Conservation (phyloP, 2,888 invertebrate genomes). For the Amiota mariae region DNA sequence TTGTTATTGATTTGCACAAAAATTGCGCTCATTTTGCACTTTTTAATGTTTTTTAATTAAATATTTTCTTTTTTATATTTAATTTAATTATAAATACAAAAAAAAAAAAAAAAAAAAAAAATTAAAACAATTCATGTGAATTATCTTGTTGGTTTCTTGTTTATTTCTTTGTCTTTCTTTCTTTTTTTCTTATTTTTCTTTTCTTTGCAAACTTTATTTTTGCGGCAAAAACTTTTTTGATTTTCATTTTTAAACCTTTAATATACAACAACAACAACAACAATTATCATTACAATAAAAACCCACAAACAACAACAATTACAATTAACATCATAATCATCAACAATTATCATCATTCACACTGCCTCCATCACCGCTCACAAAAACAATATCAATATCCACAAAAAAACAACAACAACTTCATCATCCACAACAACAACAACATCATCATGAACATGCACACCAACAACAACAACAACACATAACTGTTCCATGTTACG, state of each 20-base stretch:
- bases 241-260: neutral
- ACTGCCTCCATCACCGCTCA: constrained; percentile 41
- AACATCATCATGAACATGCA: constrained; percentile 25
- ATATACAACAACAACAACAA: constrained; percentile 43
- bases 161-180: too few relatives aligned
- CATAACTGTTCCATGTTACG: constrained; percentile 1
- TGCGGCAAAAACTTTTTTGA: neutral
- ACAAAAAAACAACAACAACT: constrained; percentile 33
- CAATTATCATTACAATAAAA: constrained; percentile 48
- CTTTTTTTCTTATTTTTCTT: too few relatives aligned
- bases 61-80: constrained; percentile 13
- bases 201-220: too few relatives aligned
- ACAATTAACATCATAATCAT: constrained; percentile 44
- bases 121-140: neutral
- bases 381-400: constrained; percentile 38
- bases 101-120: constrained; percentile 46
- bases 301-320: constrained; percentile 50
- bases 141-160: neutral
- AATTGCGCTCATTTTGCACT: constrained; percentile 21
- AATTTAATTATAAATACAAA: constrained; percentile 31
- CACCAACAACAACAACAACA: constrained; percentile 9
- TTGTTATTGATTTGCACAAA: neutral
- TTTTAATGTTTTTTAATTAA: constrained; percentile 1
- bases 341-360: constrained; percentile 37
- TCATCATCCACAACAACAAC: constrained; percentile 14